Evolutionary conservation across 1,140 invertebrate species (phyloP), one percentile per base, ranked within the genome.

Genomic region (Drosophila jambulina): DNA sequence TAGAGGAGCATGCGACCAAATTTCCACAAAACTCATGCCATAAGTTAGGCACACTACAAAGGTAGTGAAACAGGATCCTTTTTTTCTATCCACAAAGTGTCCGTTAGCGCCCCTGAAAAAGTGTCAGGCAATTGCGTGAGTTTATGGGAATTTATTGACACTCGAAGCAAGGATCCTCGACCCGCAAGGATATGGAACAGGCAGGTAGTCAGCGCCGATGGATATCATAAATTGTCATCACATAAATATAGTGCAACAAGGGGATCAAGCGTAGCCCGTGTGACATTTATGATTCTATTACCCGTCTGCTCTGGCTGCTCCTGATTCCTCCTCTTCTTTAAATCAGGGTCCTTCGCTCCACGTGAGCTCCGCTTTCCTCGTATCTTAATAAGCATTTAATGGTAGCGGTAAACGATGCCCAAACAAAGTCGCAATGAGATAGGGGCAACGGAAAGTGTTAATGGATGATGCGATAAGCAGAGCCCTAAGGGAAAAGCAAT

Each of bases 181-280:
- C 43, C 29, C 23, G 27, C 17, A 45, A 57, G 49, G 64, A 58
- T 43, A 58, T n/a, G 21, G 10, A 9, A 9, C 21, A n/a, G 17
- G 17, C 67, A 86, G 79, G 19, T 70, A 86, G 79, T 70, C 75
- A 76, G 23, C 45, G 70, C 21, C 23, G 64, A 79, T 77, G 72
- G 53, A 79, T 90, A 90, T 90, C 86, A 90, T 90, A 91, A 91
- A 90, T 85, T 63, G 87, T 91, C 87, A 90, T 90, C 86, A 58
- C 86, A 90, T 90, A 90, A 90, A 90, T 90, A 90, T 90, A 90
- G 68, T 69, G 71, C 27, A 51, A 49, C 67, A 60, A 71, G 43
- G 58, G 70, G 64, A 51, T 62, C 61, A 27, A 75, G 58, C 43
- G 64, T 45, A 70, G 32, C 10, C 65, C 49, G 38, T 46, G 58